Percentiles rank a stretch among this genome's conserved stretches.
Evolutionary conservation across 2,797 vertebrate species (phyloP).

Genomic region (Buceros bicornis): DNA sequence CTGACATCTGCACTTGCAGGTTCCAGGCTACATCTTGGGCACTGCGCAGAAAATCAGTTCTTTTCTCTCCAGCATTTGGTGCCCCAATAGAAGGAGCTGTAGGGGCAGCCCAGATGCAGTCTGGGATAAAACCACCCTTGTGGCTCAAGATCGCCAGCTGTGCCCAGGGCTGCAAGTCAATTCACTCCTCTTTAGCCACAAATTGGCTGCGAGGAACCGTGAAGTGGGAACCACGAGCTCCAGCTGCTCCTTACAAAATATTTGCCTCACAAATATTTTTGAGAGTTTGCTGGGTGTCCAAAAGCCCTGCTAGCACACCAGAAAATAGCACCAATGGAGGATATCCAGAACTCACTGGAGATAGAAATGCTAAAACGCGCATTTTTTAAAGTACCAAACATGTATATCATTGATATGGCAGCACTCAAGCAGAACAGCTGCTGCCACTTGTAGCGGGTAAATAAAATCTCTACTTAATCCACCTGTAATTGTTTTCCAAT

Average conservation of each 20-base stretch:
- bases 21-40: not conserved
- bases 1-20: not conserved
- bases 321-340: not conserved
- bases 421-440: not conserved
- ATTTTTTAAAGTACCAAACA: not conserved
- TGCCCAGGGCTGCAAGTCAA: not conserved
- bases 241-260: not conserved
- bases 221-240: not conserved
- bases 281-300: not conserved
- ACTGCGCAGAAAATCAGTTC: not conserved
- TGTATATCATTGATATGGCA: not conserved
- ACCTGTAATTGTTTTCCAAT: not conserved
- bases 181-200: not conserved
- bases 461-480: not conserved
- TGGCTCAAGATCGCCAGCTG: not conserved
- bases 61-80: not conserved
- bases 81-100: not conserved
- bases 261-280: not conserved
- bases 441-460: not conserved
- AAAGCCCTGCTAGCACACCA: not conserved
- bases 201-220: not conserved
- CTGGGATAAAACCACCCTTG: not conserved
- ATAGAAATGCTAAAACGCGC: not conserved
- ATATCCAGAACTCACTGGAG: not conserved
- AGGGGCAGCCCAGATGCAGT: not conserved